These are phyloP conservation scores for Carterocephalus palaemon DNA, from an alignment of 2,888 invertebrate genomes.

Conservation along the genomic window DNA sequence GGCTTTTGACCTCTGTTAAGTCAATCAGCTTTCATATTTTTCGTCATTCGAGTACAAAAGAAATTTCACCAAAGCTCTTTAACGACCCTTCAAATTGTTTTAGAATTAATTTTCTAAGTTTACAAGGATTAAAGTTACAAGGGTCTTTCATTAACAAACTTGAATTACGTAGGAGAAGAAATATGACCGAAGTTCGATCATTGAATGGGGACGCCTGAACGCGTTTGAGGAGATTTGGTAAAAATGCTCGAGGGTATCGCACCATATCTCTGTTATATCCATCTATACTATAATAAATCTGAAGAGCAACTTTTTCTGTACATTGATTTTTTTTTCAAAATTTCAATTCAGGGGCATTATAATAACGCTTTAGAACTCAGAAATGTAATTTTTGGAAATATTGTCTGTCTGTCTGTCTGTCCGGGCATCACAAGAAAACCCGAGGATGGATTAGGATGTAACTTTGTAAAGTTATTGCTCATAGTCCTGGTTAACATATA, in stretches of 20 bases:
- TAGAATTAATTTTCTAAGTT: constrained; percentile 54
- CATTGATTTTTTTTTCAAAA: too few species aligned
- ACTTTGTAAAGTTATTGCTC: too few species aligned
- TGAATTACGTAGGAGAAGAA: constrained; percentile 60
- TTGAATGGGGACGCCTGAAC: constrained; percentile 49
- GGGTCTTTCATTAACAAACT: constrained; percentile 65
- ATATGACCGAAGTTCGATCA: constrained; percentile 66
- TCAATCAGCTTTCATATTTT: constrained; percentile 7
- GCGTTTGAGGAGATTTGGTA: constrained; percentile 45
- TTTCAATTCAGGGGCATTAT: too few species aligned
- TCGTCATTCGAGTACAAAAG: constrained; percentile 14
- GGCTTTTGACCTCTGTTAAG: too few species aligned
- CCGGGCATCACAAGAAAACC: too few species aligned
- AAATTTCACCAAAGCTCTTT: constrained; percentile 26
- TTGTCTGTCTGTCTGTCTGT: too few species aligned
- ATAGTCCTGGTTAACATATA: too few species aligned
- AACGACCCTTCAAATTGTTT: constrained; percentile 45
- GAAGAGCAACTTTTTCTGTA: too few species aligned
- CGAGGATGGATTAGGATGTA: too few species aligned
- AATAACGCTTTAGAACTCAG: too few species aligned
- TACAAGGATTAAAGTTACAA: constrained; percentile 60
- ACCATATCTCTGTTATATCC: constrained; percentile 26
- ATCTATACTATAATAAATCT: too few species aligned
- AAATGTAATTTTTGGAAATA: too few species aligned
- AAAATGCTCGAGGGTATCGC: constrained; percentile 33